Percentiles rank a stretch among this genome's conserved stretches.
These are phyloP conservation scores for Clarias magur DNA, from an alignment of 2,113 vertebrate species.

Conservation along the genomic window DNA sequence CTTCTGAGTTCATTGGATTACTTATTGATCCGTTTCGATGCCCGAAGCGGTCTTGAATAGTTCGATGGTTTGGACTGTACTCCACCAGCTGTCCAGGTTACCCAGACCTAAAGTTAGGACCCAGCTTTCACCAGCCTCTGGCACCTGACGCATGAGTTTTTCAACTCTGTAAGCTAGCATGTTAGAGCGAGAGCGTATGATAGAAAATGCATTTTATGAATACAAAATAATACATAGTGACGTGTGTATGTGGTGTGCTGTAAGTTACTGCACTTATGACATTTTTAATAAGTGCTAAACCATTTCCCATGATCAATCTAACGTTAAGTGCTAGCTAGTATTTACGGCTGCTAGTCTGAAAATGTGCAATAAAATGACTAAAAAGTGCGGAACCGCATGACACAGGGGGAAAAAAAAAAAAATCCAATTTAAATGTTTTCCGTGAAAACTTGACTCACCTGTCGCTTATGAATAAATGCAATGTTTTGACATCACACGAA, in stretches of 20 bases:
- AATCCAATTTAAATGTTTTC: no score
- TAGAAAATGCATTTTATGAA: neutral
- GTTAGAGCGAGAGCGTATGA: neutral
- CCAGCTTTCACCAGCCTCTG: neutral
- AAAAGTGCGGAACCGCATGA: no score
- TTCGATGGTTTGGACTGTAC: neutral
- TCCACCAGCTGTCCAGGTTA: conserved; percentile 21
- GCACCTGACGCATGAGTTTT: neutral
- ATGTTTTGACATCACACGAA: no score
- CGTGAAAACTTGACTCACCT: no score
- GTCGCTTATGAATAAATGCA: no score
- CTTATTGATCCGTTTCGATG: conserved; percentile 34
- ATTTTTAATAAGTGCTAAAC: no score
- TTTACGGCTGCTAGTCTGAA: no score
- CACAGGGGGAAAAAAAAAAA: no score
- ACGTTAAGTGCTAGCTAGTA: no score
- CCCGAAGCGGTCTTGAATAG: neutral
- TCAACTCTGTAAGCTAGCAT: neutral
- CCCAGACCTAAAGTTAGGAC: neutral
- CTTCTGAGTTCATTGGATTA: conserved; percentile 3
- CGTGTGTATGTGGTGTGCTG: neutral
- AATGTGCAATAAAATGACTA: no score
- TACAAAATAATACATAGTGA: neutral
- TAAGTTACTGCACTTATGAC: neutral
- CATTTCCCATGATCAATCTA: no score